Conservation (phyloP, 2,113 vertebrate genomes). For the Opisthocomus hoazin region DNA sequence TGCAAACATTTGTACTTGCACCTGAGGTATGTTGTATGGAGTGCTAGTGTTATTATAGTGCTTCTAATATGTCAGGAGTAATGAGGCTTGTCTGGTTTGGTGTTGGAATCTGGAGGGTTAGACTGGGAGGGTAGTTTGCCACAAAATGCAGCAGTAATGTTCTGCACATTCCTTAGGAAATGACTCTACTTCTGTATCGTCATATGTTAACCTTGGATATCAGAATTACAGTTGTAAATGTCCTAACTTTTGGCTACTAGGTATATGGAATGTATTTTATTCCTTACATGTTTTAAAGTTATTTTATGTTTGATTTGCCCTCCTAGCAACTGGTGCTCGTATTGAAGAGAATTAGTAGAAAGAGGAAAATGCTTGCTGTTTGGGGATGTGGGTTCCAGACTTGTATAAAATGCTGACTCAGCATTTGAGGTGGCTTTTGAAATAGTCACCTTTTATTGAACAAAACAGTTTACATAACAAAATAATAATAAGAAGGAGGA, state of each 20-base stretch:
- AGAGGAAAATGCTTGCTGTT: neutral
- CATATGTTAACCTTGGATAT: rapidly evolving
- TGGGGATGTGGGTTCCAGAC: neutral
- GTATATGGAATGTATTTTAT: neutral
- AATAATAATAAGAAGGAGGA: neutral
- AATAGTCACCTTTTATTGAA: neutral
- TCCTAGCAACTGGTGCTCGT: neutral
- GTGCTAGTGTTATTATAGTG: rapidly evolving
- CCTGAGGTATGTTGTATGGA: slow-evolving; percentile 81
- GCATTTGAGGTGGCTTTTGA: neutral
- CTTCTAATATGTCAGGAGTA: neutral
- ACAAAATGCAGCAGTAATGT: neutral
- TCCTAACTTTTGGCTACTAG: neutral
- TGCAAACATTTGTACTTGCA: slow-evolving; percentile 96
- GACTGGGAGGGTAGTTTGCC: neutral
- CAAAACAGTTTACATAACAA: neutral
- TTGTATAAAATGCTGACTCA: neutral
- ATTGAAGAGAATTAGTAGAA: neutral
- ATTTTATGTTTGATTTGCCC: neutral
- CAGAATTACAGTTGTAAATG: neutral
- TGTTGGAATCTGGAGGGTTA: neutral
- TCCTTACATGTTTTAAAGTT: neutral
- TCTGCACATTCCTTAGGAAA: neutral
- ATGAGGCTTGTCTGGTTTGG: neutral
- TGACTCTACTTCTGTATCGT: rapidly evolving